Evolutionary conservation across 2,888 invertebrate species (phyloP).

Genomic region (Acanthosepion pharaonis): DNA sequence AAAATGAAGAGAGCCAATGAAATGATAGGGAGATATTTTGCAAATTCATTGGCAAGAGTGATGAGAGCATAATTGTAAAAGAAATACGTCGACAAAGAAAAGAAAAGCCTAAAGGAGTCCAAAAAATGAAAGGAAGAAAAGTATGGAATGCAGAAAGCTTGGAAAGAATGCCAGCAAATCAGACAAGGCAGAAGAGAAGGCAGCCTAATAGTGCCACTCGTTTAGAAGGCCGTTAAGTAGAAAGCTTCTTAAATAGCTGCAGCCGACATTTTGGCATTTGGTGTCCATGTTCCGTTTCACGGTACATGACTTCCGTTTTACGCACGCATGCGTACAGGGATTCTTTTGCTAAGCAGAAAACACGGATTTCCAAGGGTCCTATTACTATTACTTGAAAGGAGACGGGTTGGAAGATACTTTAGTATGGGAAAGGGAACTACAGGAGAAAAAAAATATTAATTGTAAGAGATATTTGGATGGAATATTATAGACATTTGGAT

Average conservation of each 20-base stretch:
- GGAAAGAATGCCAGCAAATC: neutral
- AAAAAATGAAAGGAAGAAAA: neutral
- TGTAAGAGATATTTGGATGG: neutral
- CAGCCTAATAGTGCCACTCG: neutral
- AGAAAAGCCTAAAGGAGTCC: neutral
- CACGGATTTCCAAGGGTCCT: neutral
- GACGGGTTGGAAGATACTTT: neutral
- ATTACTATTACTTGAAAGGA: neutral
- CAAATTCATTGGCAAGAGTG: neutral
- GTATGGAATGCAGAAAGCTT: neutral
- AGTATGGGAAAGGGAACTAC: neutral
- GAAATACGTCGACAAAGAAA: constrained; percentile 33
- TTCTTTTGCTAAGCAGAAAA: constrained; percentile 8
- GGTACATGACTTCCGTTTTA: constrained; percentile 33
- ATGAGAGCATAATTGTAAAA: neutral
- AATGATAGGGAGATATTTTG: neutral
- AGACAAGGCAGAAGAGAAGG: neutral
- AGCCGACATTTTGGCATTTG: neutral
- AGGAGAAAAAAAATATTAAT: neutral
- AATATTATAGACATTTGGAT: neutral
- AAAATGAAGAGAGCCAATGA: neutral
- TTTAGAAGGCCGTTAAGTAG: neutral
- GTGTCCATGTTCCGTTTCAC: neutral
- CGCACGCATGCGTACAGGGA: constrained; percentile 33
- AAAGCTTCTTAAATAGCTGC: neutral